phyloP scores from a whole-genome alignment of 2,113 vertebrate species.

The Phycodurus eques region DNA sequence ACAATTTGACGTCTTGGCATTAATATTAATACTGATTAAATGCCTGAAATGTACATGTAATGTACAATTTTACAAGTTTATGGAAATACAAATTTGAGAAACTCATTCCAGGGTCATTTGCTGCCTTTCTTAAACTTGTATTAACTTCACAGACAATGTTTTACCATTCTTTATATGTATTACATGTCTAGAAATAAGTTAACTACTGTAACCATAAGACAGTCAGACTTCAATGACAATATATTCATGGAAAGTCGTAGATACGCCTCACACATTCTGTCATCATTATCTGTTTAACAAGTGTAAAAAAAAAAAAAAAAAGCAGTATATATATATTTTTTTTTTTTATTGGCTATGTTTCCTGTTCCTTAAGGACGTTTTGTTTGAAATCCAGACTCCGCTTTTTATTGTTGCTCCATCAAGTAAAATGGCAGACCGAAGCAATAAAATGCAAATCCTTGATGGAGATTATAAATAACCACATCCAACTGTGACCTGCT shows the following conservation, averaged over 20 bases:
- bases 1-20: not conserved
- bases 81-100: not conserved
- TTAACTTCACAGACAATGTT: not conserved
- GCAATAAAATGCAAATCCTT: not conserved
- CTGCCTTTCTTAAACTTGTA: not conserved
- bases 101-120: not conserved
- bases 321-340: too few species aligned
- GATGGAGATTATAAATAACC: constrained; percentile 5
- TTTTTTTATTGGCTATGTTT: not conserved
- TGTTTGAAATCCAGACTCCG: not conserved
- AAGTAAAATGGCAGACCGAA: not conserved
- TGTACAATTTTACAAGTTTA: not conserved
- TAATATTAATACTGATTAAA: not conserved
- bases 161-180: not conserved
- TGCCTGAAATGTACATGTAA: not conserved
- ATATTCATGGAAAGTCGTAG: too few species aligned
- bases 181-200: too few species aligned
- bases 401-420: not conserved
- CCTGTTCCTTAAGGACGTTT: not conserved
- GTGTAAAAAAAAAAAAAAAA: too few species aligned
- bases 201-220: too few species aligned
- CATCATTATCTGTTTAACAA: too few species aligned
- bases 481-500: constrained; percentile 2
- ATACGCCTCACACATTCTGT: too few species aligned
- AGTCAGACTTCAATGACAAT: too few species aligned